phyloP scores from a whole-genome alignment of 2,113 vertebrate species.

The Passer domesticus region DNA sequence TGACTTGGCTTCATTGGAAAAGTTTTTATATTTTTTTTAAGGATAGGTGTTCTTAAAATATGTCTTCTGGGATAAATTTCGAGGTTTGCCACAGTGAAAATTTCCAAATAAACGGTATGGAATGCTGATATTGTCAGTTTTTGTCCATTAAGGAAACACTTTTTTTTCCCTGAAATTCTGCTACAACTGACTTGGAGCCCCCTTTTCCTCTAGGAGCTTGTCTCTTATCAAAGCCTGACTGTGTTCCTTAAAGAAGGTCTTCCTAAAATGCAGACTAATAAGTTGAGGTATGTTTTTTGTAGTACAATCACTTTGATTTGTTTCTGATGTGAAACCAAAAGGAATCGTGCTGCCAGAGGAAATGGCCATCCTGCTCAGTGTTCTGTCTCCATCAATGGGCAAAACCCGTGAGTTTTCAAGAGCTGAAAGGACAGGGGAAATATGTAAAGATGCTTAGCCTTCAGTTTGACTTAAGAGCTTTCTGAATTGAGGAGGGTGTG shows the following conservation, averaged over 20 bases:
- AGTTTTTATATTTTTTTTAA: not conserved
- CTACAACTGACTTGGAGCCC: rapidly evolving
- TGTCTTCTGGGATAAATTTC: not conserved
- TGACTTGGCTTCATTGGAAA: not conserved
- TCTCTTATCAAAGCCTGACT: not conserved
- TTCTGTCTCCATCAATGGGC: not conserved
- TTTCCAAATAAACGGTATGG: not conserved
- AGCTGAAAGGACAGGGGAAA: not conserved
- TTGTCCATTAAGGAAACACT: not conserved
- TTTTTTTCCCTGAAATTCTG: not conserved
- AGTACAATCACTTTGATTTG: rapidly evolving
- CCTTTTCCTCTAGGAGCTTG: not conserved
- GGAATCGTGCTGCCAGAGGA: not conserved
- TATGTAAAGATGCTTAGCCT: not conserved
- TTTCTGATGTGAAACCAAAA: not conserved
- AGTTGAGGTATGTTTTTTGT: not conserved
- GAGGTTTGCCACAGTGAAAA: not conserved
- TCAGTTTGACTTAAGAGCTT: not conserved
- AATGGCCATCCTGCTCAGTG: not conserved
- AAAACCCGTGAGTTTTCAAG: not conserved
- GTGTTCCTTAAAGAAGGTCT: not conserved
- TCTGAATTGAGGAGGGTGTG: not conserved
- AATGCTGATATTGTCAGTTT: not conserved
- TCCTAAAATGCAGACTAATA: not conserved
- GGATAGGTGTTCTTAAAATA: not conserved